A percentile compares a stretch with the other conserved stretches of the same genome.
Conservation (phyloP, 2,797 vertebrate species). For the Galaxias olidus region DNA sequence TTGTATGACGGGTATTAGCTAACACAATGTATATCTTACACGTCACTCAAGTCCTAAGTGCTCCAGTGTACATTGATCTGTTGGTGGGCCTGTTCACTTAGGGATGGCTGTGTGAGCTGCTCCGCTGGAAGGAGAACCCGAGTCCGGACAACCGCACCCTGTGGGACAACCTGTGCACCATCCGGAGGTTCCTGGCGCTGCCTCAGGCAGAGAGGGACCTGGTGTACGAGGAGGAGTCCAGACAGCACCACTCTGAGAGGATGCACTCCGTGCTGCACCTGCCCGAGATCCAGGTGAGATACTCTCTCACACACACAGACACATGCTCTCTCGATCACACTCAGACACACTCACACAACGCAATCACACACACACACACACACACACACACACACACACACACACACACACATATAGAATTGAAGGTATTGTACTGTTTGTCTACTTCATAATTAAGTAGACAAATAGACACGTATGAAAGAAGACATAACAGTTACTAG, state of each 20-base stretch:
- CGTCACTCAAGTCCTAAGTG: no score
- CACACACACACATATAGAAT: no score
- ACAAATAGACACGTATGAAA: no score
- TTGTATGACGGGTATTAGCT: no score
- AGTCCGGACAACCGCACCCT: constrained; percentile 94
- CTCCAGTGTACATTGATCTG: no score
- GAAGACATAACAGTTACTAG: no score
- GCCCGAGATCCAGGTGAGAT: constrained; percentile 54
- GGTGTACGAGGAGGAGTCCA: constrained; percentile 86
- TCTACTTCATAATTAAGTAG: no score
- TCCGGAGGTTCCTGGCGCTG: constrained; percentile 84
- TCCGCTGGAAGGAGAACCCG: constrained; percentile 95
- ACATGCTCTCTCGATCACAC: no score
- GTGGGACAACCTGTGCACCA: constrained; percentile 98
- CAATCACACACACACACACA: no score
- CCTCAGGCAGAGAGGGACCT: constrained; percentile 70
- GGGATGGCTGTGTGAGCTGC: constrained; percentile 95
- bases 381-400: no score
- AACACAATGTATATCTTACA: no score
- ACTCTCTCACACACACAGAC: background rate
- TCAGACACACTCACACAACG: no score
- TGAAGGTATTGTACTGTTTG: background rate
- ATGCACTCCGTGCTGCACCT: constrained; percentile 84
- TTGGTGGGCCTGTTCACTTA: constrained; percentile 43
- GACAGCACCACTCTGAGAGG: constrained; percentile 86